These are phyloP conservation scores for Equus quagga DNA, from an alignment of 2,113 vertebrate genomes.

Conservation along the genomic window DNA sequence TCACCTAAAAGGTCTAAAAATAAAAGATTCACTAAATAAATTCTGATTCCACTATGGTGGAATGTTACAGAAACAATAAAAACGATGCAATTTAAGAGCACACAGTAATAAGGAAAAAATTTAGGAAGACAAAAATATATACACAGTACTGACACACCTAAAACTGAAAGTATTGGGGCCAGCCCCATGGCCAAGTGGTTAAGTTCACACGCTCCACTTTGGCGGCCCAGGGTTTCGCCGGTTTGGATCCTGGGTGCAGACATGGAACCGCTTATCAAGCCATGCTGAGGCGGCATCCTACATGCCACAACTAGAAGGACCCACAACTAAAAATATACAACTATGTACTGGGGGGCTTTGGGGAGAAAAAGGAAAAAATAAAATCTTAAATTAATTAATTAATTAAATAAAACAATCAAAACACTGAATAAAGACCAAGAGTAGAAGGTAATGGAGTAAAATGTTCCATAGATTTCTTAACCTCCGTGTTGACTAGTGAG, in stretches of 20 bases:
- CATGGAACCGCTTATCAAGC: no score
- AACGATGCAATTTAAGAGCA: neutral
- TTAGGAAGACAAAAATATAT: neutral
- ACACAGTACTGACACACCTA: neutral
- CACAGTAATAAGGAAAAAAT: neutral
- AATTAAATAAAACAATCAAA: neutral
- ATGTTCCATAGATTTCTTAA: conserved; percentile 4
- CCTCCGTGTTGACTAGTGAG: neutral
- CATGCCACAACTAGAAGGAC: no score
- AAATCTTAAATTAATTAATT: no score
- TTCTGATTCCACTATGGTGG: neutral
- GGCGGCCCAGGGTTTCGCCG: no score
- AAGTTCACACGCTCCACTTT: no score
- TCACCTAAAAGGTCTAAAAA: neutral
- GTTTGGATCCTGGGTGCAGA: no score
- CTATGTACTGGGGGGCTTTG: no score
- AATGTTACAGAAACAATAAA: neutral
- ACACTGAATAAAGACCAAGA: neutral
- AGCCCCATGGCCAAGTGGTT: no score
- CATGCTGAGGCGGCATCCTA: no score
- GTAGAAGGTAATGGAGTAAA: neutral
- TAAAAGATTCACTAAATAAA: conserved; percentile 6
- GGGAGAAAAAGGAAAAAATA: no score
- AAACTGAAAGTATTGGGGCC: neutral
- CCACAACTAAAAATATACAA: no score